These are phyloP conservation scores for Pseudomyrmex gracilis DNA, from an alignment of 1,140 invertebrate genomes.

Conservation along the genomic window DNA sequence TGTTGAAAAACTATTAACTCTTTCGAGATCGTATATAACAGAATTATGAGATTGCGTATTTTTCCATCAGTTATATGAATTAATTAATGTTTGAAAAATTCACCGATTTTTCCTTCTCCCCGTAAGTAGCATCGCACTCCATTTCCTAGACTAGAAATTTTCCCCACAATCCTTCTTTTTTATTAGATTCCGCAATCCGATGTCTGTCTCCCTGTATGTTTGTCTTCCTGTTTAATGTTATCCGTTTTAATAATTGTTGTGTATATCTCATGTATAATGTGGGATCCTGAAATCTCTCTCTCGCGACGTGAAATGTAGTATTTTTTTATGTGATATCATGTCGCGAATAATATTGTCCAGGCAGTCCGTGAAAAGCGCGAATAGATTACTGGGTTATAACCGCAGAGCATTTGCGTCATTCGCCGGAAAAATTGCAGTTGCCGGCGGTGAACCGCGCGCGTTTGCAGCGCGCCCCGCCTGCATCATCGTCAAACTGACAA, in stretches of 20 bases:
- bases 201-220: slow-evolving; percentile 78
- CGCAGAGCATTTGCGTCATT: slow-evolving; percentile 6
- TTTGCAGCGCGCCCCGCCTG: not conserved
- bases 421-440: slow-evolving; percentile 35
- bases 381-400: slow-evolving; percentile 35
- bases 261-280: slow-evolving; percentile 68
- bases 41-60: not conserved
- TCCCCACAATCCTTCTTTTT: slow-evolving; percentile 2
- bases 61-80: not conserved
- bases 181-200: slow-evolving; percentile 51
- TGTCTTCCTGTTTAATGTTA: slow-evolving; percentile 80
- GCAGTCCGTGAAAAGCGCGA: slow-evolving; percentile 30
- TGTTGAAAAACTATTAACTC: slow-evolving; percentile 6
- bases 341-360: slow-evolving; percentile 29
- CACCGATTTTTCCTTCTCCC: not conserved
- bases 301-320: slow-evolving; percentile 31
- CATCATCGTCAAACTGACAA: not conserved
- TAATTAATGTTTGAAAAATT: not conserved
- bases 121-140: not conserved
- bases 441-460: not conserved
- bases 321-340: slow-evolving; percentile 16
- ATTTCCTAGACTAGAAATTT: slow-evolving; percentile 2
- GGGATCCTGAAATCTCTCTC: slow-evolving; percentile 6
- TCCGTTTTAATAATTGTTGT: slow-evolving; percentile 80
- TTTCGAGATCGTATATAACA: not conserved